Conservation (phyloP, 2,113 vertebrate genomes). For the Plectropomus leopardus region DNA sequence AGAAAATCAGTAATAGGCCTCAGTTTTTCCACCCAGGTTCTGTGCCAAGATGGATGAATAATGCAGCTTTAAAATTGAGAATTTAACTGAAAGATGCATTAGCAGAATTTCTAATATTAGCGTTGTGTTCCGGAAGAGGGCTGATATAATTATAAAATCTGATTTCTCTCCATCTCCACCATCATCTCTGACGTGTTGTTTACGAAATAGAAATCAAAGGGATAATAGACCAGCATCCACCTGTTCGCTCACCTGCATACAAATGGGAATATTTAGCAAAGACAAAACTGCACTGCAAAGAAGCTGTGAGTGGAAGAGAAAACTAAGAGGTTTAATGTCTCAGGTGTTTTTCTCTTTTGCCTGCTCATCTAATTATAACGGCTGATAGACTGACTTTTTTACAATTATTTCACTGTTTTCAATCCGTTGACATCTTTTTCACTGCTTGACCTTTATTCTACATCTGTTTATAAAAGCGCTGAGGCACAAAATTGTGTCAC, state of each 20-base stretch:
- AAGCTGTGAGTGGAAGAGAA: conserved; percentile 29
- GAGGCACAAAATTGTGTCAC: not conserved
- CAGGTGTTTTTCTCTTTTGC: too few species aligned
- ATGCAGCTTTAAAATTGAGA: conserved; percentile 70
- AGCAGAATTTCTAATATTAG: conserved; percentile 68
- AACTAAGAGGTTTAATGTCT: conserved; percentile 26
- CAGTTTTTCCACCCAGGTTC: conserved; percentile 21
- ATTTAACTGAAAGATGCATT: conserved; percentile 72
- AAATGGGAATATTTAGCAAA: conserved; percentile 73
- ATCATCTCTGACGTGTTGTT: conserved; percentile 79
- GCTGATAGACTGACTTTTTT: not conserved
- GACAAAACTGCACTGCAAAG: conserved; percentile 44
- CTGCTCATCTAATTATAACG: conserved; percentile 2
- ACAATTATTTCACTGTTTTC: not conserved
- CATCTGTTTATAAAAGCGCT: not conserved
- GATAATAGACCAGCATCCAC: conserved; percentile 70
- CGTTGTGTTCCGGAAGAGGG: conserved; percentile 68
- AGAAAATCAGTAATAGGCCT: conserved; percentile 33
- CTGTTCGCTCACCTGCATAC: conserved; percentile 77
- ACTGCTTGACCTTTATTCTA: not conserved
- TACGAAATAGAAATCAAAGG: conserved; percentile 73
- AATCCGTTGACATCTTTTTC: not conserved
- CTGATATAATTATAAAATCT: conserved; percentile 75
- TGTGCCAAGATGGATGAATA: conserved; percentile 72
- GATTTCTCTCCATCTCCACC: conserved; percentile 70